A percentile compares a stretch with the other conserved stretches of the same genome.
Evolutionary conservation across 2,888 invertebrate genomes (phyloP).

Genomic region (Thymelicus lineola): DNA sequence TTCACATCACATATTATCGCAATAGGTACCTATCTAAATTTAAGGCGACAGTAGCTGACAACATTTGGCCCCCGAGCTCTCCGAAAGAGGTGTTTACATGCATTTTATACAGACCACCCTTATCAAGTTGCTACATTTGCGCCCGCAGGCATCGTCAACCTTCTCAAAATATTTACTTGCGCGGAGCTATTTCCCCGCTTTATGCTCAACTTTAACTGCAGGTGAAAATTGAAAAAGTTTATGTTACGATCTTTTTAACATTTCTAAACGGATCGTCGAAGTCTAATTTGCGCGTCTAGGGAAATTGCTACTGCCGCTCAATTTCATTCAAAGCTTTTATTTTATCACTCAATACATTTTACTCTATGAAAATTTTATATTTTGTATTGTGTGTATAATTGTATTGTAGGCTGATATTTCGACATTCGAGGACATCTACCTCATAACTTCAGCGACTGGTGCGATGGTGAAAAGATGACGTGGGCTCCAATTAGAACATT

Average conservation of each 20-base stretch:
- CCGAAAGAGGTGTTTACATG: constrained; percentile 78
- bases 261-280: constrained; percentile 65
- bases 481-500: no score
- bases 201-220: constrained; percentile 75
- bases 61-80: constrained; percentile 61
- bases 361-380: no score
- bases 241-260: constrained; percentile 76
- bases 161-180: constrained; percentile 73
- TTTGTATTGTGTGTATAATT: no score
- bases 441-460: no score
- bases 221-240: constrained; percentile 84
- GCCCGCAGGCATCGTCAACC: constrained; percentile 74
- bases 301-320: constrained; percentile 5
- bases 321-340: background rate
- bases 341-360: no score
- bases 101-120: constrained; percentile 73
- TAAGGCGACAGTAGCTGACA: constrained; percentile 58
- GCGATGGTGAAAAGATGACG: no score
- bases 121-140: constrained; percentile 75
- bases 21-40: constrained; percentile 15
- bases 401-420: no score
- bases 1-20: constrained; percentile 5
- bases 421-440: no score
- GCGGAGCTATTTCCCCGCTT: constrained; percentile 64
- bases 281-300: constrained; percentile 61